Base-by-base conservation (phyloP, 2,888 invertebrate species). In the Cepaea hortensis region DNA sequence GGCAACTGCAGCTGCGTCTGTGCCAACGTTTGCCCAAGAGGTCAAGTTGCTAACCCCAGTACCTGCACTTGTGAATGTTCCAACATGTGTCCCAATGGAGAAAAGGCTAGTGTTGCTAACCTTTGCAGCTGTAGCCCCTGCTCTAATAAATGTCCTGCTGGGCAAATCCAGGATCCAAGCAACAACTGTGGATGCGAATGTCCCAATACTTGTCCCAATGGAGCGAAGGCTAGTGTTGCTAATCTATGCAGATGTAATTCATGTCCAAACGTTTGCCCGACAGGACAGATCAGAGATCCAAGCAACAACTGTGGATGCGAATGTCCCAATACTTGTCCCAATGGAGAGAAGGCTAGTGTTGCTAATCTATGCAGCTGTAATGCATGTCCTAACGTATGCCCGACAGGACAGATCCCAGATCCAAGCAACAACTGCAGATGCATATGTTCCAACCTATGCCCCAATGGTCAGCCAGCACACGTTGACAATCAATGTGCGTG, bases 1-100 rank as follows among this genome's bases (percentile, higher is more conserved):
- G 3, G 11, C 13, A 76, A 76, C 76, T 82, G 82, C 55, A 68
- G n/a, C 50, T 82, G 82, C 13, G 13, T 6, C n/a, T 83, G 83
- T n/a, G 55, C 75, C 15, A 61, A 61, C 9, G n/a, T 72, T 35
- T 83, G 83, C 73, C 75, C 83, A 7, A 13, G 6, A 75, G 75
- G 83, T 6, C 73, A 83, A 75, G 35, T 35, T 13, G 73, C 15
- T 3, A 46, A 73, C 75, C 48, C 72, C 4, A 83, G 15, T 7
- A 73, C 55, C 55, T 72, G 72, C 72, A 72, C 11, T 11, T 72
- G 75, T 15, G 48, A 9, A 9, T 75, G 75, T 48, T 15, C 75
- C 6, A 48, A 75, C 15, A 48, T 20, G 46, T 75, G 75, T 15
- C 75, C 72, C n/a, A 72, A 72, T 23, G 72, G 72, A 23, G 23